phyloP scores from a whole-genome alignment of 2,888 invertebrate species.

The Theretra japonica region DNA sequence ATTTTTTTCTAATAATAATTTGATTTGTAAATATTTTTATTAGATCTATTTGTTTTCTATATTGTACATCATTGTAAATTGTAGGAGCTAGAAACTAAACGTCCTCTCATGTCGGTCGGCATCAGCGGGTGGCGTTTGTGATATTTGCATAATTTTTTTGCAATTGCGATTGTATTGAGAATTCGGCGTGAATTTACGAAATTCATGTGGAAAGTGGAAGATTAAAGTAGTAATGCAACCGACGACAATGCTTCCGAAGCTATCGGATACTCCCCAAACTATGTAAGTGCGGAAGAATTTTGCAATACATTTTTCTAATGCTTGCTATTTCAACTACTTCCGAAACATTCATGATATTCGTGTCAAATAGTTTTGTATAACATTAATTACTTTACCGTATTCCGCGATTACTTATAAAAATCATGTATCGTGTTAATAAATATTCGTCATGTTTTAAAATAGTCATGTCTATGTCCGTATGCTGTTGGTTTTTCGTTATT shows the following conservation, averaged over 20 bases:
- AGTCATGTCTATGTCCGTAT: not conserved
- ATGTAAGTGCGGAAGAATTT: conserved; percentile 69
- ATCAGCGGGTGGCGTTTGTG: conserved; percentile 65
- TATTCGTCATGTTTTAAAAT: conserved; percentile 12
- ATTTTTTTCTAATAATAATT: too few species aligned
- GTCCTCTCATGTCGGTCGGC: conserved; percentile 71
- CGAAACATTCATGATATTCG: conserved; percentile 24
- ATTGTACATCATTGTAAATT: not conserved
- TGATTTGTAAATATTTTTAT: not conserved
- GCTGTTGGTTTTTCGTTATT: not conserved
- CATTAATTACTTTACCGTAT: not conserved
- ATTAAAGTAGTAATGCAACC: conserved; percentile 68
- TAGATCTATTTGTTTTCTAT: conserved; percentile 26
- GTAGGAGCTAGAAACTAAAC: conserved; percentile 52
- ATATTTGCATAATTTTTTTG: conserved; percentile 61
- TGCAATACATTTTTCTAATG: conserved; percentile 34
- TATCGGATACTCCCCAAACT: conserved; percentile 76
- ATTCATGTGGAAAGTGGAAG: conserved; percentile 68
- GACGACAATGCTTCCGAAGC: conserved; percentile 75
- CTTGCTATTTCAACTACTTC: conserved; percentile 32
- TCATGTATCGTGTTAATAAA: not conserved
- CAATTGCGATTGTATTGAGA: conserved; percentile 49
- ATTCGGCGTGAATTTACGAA: conserved; percentile 33
- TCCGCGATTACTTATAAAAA: not conserved
- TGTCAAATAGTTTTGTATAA: not conserved